A percentile compares a stretch with the other conserved stretches of the same genome.
Conservation (phyloP, 2,113 vertebrate species). For the Hyperopisus bebe region DNA sequence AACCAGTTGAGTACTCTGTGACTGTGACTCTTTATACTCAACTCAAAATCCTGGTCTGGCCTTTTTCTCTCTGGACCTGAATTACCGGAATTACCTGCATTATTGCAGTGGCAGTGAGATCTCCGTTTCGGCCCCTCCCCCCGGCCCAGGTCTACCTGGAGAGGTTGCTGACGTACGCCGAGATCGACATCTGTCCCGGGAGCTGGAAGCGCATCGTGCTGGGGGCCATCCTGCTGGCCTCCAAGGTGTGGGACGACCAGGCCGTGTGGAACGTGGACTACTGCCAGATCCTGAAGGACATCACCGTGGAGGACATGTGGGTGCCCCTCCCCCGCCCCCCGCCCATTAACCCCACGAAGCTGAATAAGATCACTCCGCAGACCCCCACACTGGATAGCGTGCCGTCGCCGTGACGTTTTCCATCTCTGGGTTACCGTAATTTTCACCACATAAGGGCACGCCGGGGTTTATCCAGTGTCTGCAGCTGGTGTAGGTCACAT, state of each 20-base stretch:
- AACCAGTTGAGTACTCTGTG: too few relatives aligned
- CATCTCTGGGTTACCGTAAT: neutral
- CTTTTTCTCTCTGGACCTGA: too few relatives aligned
- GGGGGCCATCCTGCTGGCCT: slow-evolving; percentile 91
- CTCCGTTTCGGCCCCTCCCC: neutral
- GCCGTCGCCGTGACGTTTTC: neutral
- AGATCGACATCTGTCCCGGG: slow-evolving; percentile 91
- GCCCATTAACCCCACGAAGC: neutral
- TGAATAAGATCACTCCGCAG: neutral
- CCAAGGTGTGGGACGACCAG: slow-evolving; percentile 98
- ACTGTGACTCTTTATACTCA: too few relatives aligned
- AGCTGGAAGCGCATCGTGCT: slow-evolving; percentile 97
- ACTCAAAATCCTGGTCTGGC: too few relatives aligned
- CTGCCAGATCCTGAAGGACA: slow-evolving; percentile 99
- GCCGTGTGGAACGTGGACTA: slow-evolving; percentile 99
- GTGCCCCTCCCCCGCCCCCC: slow-evolving; percentile 41
- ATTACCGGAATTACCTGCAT: too few relatives aligned
- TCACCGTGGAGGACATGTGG: slow-evolving; percentile 98
- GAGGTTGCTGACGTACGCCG: slow-evolving; percentile 91
- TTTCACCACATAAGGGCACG: neutral
- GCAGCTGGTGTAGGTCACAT: neutral
- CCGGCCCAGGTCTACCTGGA: slow-evolving; percentile 84
- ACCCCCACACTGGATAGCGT: neutral
- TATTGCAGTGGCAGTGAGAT: neutral
- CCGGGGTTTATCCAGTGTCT: neutral